phyloP scores from a whole-genome alignment of 2,113 vertebrate genomes.

The Chaenocephalus aceratus region DNA sequence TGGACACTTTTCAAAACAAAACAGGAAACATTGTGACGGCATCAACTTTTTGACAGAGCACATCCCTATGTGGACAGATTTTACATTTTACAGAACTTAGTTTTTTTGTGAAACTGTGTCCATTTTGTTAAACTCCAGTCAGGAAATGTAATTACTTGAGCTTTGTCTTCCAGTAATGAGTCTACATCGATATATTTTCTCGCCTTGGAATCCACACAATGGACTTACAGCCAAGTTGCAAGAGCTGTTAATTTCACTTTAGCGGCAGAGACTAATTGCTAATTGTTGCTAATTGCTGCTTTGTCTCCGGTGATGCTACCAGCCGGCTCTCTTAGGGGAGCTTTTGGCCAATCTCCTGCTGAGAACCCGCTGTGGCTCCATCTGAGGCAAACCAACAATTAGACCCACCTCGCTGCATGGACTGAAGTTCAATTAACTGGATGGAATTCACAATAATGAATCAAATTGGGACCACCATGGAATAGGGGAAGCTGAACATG shows the following conservation, averaged over 20 bases:
- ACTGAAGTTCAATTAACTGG: constrained; percentile 40
- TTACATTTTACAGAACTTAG: background rate
- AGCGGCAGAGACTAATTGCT: constrained; percentile 33
- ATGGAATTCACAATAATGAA: constrained; percentile 42
- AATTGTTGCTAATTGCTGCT: constrained; percentile 51
- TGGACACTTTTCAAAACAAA: too few relatives aligned
- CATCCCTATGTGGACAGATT: background rate
- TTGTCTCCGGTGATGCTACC: constrained; percentile 34
- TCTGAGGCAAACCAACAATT: constrained; percentile 47
- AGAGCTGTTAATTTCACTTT: constrained; percentile 38
- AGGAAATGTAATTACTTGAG: background rate
- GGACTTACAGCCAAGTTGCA: constrained; percentile 11
- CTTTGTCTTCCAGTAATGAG: background rate
- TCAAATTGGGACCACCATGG: constrained; percentile 38
- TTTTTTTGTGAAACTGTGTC: background rate
- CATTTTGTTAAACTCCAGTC: background rate
- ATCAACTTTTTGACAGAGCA: too few relatives aligned
- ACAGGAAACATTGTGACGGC: too few relatives aligned
- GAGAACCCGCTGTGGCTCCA: constrained; percentile 29
- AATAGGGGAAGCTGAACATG: background rate
- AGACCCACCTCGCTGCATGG: constrained; percentile 11
- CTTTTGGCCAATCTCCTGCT: constrained; percentile 42
- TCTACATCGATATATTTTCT: constrained; percentile 8
- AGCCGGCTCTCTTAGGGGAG: constrained; percentile 38
- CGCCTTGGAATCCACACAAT: constrained; percentile 29